phyloP scores from a whole-genome alignment of 92 coral and sea anemone species.

The Phenganax subtilis region DNA sequence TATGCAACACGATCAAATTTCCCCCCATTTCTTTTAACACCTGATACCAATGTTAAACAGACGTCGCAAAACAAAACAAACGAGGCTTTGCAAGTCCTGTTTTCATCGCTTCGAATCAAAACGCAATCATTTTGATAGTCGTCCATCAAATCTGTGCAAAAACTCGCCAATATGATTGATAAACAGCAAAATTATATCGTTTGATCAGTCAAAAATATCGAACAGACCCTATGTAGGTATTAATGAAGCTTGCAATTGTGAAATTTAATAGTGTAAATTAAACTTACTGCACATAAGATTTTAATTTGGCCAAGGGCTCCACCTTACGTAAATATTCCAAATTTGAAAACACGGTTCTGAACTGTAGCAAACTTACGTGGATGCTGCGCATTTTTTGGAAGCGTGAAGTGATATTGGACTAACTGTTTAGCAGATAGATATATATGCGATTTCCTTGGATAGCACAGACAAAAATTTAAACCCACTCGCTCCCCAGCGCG shows the following conservation, averaged over 20 bases:
- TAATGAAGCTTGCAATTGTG: neutral
- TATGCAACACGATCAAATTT: slow-evolving; percentile 5
- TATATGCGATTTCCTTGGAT: neutral
- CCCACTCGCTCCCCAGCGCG: slow-evolving; percentile 6
- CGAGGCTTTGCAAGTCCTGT: neutral
- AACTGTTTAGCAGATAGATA: neutral
- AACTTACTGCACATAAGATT: neutral
- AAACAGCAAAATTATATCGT: neutral
- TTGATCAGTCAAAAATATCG: neutral
- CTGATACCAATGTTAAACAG: neutral
- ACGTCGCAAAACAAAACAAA: neutral
- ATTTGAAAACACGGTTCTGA: too few species aligned
- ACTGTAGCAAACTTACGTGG: too few species aligned
- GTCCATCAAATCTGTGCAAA: slow-evolving; percentile 1
- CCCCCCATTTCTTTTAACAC: neutral
- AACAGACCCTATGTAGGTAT: neutral
- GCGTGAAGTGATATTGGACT: too few species aligned
- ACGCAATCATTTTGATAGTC: neutral
- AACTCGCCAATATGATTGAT: neutral
- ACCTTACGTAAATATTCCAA: neutral
- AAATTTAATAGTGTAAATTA: slow-evolving; percentile 3
- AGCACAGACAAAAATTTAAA: neutral
- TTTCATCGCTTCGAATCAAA: neutral
- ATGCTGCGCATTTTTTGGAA: too few species aligned
- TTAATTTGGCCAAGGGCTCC: neutral